Evolutionary conservation across 1,140 invertebrate genomes (phyloP), one percentile per base, ranked within the genome.

Genomic region (Agrypnia vestita): DNA sequence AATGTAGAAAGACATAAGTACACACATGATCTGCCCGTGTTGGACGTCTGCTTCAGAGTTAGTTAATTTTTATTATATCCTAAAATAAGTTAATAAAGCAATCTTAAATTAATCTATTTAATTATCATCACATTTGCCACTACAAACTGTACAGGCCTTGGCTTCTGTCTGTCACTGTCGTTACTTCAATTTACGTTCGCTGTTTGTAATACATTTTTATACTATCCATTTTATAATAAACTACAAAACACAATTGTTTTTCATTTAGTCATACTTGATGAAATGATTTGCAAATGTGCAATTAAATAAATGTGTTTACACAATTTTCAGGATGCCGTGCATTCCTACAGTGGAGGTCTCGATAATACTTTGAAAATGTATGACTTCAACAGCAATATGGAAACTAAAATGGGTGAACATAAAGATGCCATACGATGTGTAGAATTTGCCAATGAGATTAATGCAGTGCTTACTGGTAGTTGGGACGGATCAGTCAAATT

Each of bases 401-500:
- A 98, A 89, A 95, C 92, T 47, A 89, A 94, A 21, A 92, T 99
- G 80, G 98, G 98, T 7, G 92, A 91, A 69, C 98, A 99, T 87
- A 95, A 96, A 56, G 94, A 94, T 84, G 93, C 97, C 3, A 96
- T 99, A 64, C 92, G 97, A 81, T 98, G 97, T 90, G 95, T 99
- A 43, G 98, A 99, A 89, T 97, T 95, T 88, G 96, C 95, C 49
- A 92, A 91, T 78, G 96, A 97, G 83, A 93, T 97, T 1, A 98
- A 99, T 90, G 94, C 96, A 9, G 94, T 99, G 53, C 88, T 99
- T 46, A 98, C 97, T 12, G 98, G 98, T 17, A 97, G 97, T 85
- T 99, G 98, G 98, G 98, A 99, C 88, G 93, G 94, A 0, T 94
- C 94, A 11, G 93, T 99, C 0, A 99, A 99, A 90, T 91, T 99